Percentiles rank a stretch among this genome's conserved stretches.
Conservation (phyloP, 2,888 invertebrate species). For the Cremastinae sp. region DNA sequence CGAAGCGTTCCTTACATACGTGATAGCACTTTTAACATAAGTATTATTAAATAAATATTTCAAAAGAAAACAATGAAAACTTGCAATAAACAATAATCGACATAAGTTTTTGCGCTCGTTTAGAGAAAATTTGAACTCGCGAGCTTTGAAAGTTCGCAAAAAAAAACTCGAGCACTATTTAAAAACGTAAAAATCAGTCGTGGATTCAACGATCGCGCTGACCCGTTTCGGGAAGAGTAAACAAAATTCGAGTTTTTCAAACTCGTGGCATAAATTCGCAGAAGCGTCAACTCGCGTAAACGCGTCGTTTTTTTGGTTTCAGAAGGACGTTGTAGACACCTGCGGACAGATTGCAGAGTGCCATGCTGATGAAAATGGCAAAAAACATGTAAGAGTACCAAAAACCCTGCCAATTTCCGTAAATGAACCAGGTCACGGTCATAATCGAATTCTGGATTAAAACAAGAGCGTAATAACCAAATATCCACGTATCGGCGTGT, state of each 20-base stretch:
- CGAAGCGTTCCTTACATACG: neutral
- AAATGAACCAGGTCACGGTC: conserved; percentile 86
- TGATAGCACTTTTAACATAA: neutral
- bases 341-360: conserved; percentile 73
- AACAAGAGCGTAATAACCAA: conserved; percentile 85
- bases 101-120: neutral
- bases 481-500: conserved; percentile 86
- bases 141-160: neutral
- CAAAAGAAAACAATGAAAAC: neutral
- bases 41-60: neutral
- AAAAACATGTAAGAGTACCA: conserved; percentile 87
- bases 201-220: conserved; percentile 21
- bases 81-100: neutral
- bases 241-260: neutral
- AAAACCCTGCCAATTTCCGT: conserved; percentile 84
- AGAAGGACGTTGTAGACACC: conserved; percentile 72
- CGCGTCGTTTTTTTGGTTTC: conserved; percentile 75
- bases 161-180: neutral
- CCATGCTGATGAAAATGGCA: conserved; percentile 83
- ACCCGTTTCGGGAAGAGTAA: conserved; percentile 1
- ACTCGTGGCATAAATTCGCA: too few species aligned
- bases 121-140: conserved; percentile 8
- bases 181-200: conserved; percentile 40
- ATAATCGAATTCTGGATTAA: conserved; percentile 86
- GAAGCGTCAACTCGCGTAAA: conserved; percentile 67